Evolutionary conservation across 2,797 vertebrate species (phyloP), one percentile per base, ranked within the genome.

Genomic region (Mallotus villosus): DNA sequence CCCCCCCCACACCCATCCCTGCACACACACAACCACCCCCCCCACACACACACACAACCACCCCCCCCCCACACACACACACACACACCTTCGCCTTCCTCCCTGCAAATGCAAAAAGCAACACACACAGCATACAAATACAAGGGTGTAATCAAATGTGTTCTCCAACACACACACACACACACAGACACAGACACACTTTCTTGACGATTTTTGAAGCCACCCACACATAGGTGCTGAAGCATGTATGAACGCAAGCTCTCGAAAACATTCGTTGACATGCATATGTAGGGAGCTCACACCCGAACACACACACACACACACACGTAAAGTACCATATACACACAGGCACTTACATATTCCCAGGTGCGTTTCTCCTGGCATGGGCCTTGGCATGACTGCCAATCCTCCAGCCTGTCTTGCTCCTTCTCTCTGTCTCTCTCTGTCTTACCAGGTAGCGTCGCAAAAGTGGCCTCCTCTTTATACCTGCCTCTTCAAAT

Each of bases 401-500:
- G 72, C 77, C 72, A 73, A 27, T 3, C 59, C 51, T 14, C 27
- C 34, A n/a, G 8, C 60, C 66, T 81, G 73, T 66, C 65, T 58
- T 67, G 71, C 22, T 63, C 53, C 62, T 5, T 25, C n/a, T 63
- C 1, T n/a, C 21, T 14, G 6, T 29, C 14, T 62, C 25, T 74
- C 51, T 71, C 68, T 74, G 74, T 83, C 77, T 73, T 55, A 58
- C 22, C 60, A 57, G 37, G 53, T 66, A 60, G 49, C 19, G 59
- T 22, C 41, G 71, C 67, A n/a, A n/a, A 73, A 61, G 72, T 79
- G 79, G 63, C 75, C 80, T 82, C 82, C 83, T 86, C 81, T 82
- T 84, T 84, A 79, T 76, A 80, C 74, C 75, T 82, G 80, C 79
- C 67, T 85, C 85, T 83, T 79, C 79, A 82, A 82, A 79, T 81